Percentiles rank a stretch among this genome's conserved stretches.
These are phyloP conservation scores for Aldrovandia affinis DNA, from an alignment of 2,797 vertebrate species.

Conservation along the genomic window DNA sequence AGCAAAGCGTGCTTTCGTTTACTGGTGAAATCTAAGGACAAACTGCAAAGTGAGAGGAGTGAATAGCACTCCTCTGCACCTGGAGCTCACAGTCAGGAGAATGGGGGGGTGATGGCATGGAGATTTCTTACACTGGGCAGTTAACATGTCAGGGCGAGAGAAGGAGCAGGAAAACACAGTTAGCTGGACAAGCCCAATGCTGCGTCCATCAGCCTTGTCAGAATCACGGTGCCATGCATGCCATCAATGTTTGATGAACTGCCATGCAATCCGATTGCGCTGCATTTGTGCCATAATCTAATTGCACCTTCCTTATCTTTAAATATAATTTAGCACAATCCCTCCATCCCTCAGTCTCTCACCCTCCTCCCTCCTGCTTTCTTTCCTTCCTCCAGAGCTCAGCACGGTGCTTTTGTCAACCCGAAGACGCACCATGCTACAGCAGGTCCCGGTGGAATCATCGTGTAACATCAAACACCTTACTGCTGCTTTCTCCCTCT, in stretches of 20 bases:
- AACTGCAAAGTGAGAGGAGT: not conserved
- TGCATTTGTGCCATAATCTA: slow-evolving; percentile 54
- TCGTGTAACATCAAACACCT: not conserved
- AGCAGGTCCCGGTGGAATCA: not conserved
- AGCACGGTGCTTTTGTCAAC: not conserved
- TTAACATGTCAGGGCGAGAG: not conserved
- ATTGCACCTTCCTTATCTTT: slow-evolving; percentile 43
- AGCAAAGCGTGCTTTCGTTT: not conserved
- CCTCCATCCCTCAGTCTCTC: not conserved
- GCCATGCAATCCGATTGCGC: slow-evolving; percentile 49
- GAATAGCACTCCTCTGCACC: not conserved
- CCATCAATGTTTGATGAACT: slow-evolving; percentile 52
- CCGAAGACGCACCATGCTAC: not conserved
- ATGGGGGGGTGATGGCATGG: not conserved
- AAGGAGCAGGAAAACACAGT: not conserved
- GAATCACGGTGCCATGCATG: slow-evolving; percentile 6
- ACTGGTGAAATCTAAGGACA: not conserved
- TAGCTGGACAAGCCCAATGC: not conserved
- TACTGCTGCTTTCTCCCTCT: not conserved
- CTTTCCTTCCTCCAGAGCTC: not conserved
- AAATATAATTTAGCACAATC: slow-evolving; percentile 46
- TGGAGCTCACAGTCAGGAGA: not conserved
- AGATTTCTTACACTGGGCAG: not conserved
- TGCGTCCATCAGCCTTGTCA: not conserved
- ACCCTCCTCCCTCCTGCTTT: not conserved